Percentiles rank a stretch among this genome's conserved stretches.
These are phyloP conservation scores for Lampropteryx suffumata DNA, from an alignment of 2,888 invertebrate species.

Conservation along the genomic window DNA sequence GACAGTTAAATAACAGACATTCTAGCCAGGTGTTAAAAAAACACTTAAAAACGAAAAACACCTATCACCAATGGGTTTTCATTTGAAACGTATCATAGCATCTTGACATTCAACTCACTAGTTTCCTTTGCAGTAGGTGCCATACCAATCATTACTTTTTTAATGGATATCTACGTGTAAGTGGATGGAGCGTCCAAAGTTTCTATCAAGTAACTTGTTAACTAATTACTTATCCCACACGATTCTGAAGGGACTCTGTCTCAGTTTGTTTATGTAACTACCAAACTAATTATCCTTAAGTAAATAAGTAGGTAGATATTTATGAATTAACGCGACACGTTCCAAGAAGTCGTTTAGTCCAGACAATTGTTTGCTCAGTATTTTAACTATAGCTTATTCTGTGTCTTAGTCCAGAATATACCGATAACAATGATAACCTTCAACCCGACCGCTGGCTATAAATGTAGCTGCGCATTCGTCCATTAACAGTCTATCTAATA, in stretches of 20 bases:
- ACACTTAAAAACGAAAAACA: too few relatives aligned
- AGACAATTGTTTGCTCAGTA: conserved; percentile 22
- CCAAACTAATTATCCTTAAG: neutral
- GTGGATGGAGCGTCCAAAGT: too few relatives aligned
- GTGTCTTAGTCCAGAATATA: conserved; percentile 46
- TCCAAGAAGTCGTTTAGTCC: conserved; percentile 24
- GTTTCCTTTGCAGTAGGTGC: too few relatives aligned
- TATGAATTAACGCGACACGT: conserved; percentile 10
- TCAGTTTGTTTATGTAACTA: neutral
- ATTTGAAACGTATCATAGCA: too few relatives aligned
- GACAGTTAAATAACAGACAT: too few relatives aligned
- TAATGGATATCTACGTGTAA: too few relatives aligned
- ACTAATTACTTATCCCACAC: too few relatives aligned
- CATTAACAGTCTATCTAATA: conserved; percentile 30
- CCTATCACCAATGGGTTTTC: too few relatives aligned
- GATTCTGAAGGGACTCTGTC: neutral
- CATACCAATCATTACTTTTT: too few relatives aligned
- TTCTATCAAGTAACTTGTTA: too few relatives aligned
- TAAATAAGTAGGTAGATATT: neutral
- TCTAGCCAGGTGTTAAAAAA: too few relatives aligned
- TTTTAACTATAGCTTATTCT: conserved; percentile 2
- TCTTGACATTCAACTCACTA: too few relatives aligned
- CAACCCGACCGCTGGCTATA: conserved; percentile 47
- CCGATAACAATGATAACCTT: conserved; percentile 57
- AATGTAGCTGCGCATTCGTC: conserved; percentile 23